Conservation (phyloP, 1,140 invertebrate species). For the Eurytemora carolleeae region DNA sequence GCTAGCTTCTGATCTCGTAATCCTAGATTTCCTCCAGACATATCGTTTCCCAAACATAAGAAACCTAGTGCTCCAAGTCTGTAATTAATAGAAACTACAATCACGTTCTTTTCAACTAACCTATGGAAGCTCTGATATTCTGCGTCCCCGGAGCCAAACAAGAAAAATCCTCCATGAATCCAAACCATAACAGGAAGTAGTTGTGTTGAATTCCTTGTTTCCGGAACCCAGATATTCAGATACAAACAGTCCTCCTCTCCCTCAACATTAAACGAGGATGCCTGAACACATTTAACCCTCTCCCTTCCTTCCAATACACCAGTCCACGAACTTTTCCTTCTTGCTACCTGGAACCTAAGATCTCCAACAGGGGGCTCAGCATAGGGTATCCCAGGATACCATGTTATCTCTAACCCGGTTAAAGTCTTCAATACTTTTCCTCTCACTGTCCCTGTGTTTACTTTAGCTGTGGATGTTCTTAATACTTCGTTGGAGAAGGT, state of each 20-base stretch:
- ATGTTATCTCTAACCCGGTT: neutral
- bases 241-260: slow-evolving; percentile 64
- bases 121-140: slow-evolving; percentile 71
- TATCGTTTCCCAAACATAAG: slow-evolving; percentile 31
- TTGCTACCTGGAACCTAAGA: neutral
- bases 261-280: neutral
- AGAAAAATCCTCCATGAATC: slow-evolving; percentile 79
- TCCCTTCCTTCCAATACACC: neutral
- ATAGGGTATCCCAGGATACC: neutral
- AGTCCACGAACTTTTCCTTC: neutral
- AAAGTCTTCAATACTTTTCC: neutral
- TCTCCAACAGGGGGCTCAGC: neutral
- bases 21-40: slow-evolving; percentile 60
- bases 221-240: slow-evolving; percentile 74
- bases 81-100: slow-evolving; percentile 70
- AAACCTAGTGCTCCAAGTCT: slow-evolving; percentile 61
- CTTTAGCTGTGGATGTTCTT: neutral
- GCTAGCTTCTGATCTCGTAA: slow-evolving; percentile 85
- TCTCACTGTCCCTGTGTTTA: neutral
- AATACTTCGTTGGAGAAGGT: neutral
- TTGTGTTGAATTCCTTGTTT: slow-evolving; percentile 26
- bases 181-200: slow-evolving; percentile 40
- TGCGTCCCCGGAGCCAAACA: slow-evolving; percentile 67
- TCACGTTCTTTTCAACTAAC: slow-evolving; percentile 56
- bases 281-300: neutral